Evolutionary conservation across 35 echinoderm and acorn worm genomes (phyloP).

Genomic region (Stichopus chloronotus): DNA sequence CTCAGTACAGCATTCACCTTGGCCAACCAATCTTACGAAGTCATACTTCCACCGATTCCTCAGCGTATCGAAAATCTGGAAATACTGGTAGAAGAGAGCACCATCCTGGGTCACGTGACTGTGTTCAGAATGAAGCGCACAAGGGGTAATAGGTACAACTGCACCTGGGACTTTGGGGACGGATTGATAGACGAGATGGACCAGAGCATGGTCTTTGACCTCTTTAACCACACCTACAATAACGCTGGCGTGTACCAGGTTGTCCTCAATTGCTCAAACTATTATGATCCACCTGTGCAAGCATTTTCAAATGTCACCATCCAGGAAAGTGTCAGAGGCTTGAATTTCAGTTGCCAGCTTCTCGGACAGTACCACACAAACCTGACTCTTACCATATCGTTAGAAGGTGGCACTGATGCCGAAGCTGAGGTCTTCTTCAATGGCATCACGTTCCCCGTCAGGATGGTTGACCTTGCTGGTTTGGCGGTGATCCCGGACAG

Average conservation of each 20-base stretch:
- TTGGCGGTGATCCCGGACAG: constrained; percentile 49
- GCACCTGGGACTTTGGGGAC: constrained; percentile 81
- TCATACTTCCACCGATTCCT: constrained; percentile 73
- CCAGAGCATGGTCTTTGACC: constrained; percentile 53
- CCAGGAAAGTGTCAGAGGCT: constrained; percentile 55
- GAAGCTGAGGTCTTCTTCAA: constrained; percentile 47
- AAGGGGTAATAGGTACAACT: constrained; percentile 78
- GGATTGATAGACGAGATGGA: constrained; percentile 52
- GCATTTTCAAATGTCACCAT: constrained; percentile 53
- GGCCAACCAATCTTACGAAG: constrained; percentile 72
- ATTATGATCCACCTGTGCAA: constrained; percentile 54
- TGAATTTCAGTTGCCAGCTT: constrained; percentile 59
- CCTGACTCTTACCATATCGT: constrained; percentile 64
- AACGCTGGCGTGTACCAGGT: constrained; percentile 40
- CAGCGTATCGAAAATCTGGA: constrained; percentile 57
- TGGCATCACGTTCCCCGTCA: constrained; percentile 4
- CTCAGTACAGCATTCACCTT: constrained; percentile 39
- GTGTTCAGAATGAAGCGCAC: constrained; percentile 59
- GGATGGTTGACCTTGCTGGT: constrained; percentile 38
- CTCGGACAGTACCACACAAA: constrained; percentile 66
- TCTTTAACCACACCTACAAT: constrained; percentile 67
- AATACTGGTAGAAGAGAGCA: constrained; percentile 54
- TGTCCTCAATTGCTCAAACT: constrained; percentile 69
- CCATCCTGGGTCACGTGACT: constrained; percentile 53
- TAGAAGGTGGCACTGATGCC: constrained; percentile 69